Evolutionary conservation across 2,888 invertebrate species (phyloP).

Genomic region (Acrocera orbiculus): DNA sequence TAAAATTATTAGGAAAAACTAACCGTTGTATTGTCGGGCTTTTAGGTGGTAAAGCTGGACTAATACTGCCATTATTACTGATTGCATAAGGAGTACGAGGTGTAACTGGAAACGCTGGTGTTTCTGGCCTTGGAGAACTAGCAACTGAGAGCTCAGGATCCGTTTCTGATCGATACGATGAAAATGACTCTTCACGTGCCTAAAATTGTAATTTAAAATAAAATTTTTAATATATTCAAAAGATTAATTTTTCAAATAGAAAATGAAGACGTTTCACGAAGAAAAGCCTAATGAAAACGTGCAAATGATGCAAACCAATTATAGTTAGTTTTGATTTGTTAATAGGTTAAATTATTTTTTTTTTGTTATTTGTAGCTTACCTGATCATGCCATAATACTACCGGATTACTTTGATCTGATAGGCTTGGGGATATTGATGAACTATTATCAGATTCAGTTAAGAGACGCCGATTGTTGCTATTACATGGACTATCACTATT

Average conservation of each 20-base stretch:
- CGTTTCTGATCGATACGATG: conserved; percentile 46
- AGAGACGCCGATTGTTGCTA: conserved; percentile 12
- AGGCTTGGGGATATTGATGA: conserved; percentile 18
- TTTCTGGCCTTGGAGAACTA: conserved; percentile 55
- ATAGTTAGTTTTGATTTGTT: background rate
- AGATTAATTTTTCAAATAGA: too few relatives aligned
- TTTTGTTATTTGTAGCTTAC: conserved; percentile 11
- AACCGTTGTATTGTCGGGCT: conserved; percentile 55
- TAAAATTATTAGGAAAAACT: background rate
- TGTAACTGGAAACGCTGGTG: conserved; percentile 85
- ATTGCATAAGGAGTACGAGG: conserved; percentile 65
- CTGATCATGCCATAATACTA: conserved; percentile 17
- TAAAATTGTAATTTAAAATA: background rate
- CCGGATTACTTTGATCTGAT: conserved; percentile 17
- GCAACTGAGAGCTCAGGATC: conserved; percentile 38
- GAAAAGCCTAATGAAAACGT: too few relatives aligned
- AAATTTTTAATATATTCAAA: too few relatives aligned
- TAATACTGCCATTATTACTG: conserved; percentile 44
- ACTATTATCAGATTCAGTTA: conserved; percentile 16
- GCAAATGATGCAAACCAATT: too few relatives aligned
- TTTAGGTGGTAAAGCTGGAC: conserved; percentile 59
- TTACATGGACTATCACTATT: conserved; percentile 1
- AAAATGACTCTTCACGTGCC: conserved; percentile 46
- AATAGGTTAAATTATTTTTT: background rate
- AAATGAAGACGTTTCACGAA: too few relatives aligned